Percentiles rank a stretch among this genome's conserved stretches.
phyloP scores from a whole-genome alignment of 2,113 vertebrate species.

The Asarcornis scutulata region DNA sequence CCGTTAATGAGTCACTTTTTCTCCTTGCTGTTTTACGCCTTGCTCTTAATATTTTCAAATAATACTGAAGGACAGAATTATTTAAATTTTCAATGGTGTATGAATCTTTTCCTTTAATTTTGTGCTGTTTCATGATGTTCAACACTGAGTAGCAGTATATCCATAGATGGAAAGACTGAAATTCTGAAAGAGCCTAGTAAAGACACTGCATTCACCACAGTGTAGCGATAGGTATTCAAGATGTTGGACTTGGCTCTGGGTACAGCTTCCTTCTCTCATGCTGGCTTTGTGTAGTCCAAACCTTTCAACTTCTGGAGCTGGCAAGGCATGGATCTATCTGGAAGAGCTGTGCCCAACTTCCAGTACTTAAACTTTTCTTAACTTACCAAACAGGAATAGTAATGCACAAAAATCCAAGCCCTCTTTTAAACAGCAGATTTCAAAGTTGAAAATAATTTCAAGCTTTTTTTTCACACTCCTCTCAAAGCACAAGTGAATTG shows the following conservation, averaged over 20 bases:
- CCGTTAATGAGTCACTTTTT: not conserved
- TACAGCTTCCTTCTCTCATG: not conserved
- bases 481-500: not conserved
- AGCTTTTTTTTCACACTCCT: not conserved
- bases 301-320: not conserved
- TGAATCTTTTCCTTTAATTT: not conserved
- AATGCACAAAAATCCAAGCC: not conserved
- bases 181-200: not conserved
- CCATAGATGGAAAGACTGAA: not conserved
- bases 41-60: not conserved
- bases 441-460: not conserved
- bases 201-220: not conserved
- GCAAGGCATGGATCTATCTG: not conserved
- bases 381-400: not conserved
- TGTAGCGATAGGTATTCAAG: not conserved
- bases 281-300: not conserved
- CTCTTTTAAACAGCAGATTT: not conserved
- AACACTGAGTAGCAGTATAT: fast-evolving
- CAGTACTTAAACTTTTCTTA: not conserved
- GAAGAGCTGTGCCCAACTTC: not conserved
- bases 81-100: not conserved
- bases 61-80: not conserved
- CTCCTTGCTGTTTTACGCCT: not conserved
- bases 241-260: not conserved
- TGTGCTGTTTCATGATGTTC: not conserved